Evolutionary conservation across 2,797 vertebrate genomes (phyloP).

Genomic region (Pangasius sanitwongsei): DNA sequence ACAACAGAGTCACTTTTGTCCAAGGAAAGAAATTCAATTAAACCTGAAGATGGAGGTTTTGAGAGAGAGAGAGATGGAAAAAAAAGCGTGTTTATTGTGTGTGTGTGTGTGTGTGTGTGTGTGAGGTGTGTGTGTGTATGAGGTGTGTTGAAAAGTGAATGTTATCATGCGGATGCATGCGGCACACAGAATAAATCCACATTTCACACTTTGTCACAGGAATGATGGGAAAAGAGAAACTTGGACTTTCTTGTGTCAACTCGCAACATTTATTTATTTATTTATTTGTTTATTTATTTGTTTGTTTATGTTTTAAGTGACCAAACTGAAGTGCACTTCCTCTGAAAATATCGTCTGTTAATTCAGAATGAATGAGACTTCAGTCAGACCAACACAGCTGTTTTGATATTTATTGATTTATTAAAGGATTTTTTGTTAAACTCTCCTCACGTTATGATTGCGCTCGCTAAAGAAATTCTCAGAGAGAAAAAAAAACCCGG

Average conservation of each 20-base stretch:
- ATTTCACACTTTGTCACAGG: conserved; percentile 55
- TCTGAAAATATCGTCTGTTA: background rate
- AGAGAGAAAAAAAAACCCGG: too few species aligned
- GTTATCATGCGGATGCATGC: conserved; percentile 59
- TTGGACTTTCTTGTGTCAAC: background rate
- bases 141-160: conserved; percentile 28
- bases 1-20: conserved; percentile 45
- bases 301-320: background rate
- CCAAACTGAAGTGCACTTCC: background rate
- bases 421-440: background rate
- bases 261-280: background rate
- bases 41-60: conserved; percentile 27
- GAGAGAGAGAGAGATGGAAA: conserved; percentile 2
- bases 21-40: conserved; percentile 54
- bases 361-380: too few species aligned
- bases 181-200: conserved; percentile 41
- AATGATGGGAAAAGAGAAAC: conserved; percentile 49
- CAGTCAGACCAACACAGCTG: background rate
- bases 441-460: background rate
- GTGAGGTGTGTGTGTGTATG: conserved; percentile 50
- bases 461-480: background rate
- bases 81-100: conserved; percentile 35
- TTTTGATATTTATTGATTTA: background rate
- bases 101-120: conserved; percentile 14
- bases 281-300: background rate